Conservation (phyloP, 2,797 vertebrate genomes). For the Lagodon rhomboides region DNA sequence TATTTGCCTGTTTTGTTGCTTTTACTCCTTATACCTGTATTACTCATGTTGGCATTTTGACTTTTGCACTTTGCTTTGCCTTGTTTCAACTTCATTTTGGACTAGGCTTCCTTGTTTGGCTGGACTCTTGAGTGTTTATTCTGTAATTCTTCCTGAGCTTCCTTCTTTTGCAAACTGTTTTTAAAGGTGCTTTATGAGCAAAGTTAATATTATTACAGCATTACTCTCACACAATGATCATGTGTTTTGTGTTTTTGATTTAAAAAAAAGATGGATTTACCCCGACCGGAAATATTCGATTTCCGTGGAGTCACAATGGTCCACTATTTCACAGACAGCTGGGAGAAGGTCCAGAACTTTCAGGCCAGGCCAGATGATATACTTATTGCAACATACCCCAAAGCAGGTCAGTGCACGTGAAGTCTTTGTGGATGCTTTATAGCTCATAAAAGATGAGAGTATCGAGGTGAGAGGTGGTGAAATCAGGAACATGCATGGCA, state of each 20-base stretch:
- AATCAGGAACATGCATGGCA: no score
- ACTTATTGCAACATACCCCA: slow-evolving; percentile 80
- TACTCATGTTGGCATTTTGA: no score
- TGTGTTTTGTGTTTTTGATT: background rate
- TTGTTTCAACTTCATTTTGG: no score
- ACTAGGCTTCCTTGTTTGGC: no score
- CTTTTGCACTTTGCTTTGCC: no score
- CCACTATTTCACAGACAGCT: slow-evolving; percentile 74
- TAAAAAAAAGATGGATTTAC: background rate
- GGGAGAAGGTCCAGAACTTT: slow-evolving; percentile 80
- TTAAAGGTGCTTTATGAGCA: no score
- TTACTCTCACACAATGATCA: background rate
- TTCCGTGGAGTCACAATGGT: slow-evolving; percentile 77
- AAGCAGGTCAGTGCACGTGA: slow-evolving; percentile 71
- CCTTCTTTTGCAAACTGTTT: no score
- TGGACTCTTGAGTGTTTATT: no score
- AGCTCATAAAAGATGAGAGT: background rate
- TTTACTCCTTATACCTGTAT: no score
- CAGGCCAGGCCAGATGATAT: slow-evolving; percentile 82
- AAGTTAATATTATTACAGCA: no score
- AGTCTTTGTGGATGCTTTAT: background rate
- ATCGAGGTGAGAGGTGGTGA: background rate
- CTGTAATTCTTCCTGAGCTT: no score
- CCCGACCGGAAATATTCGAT: slow-evolving; percentile 32
- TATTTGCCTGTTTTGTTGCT: no score